Evolutionary conservation across 2,888 invertebrate genomes (phyloP).

Genomic region (Scaptomyza caliginosa): DNA sequence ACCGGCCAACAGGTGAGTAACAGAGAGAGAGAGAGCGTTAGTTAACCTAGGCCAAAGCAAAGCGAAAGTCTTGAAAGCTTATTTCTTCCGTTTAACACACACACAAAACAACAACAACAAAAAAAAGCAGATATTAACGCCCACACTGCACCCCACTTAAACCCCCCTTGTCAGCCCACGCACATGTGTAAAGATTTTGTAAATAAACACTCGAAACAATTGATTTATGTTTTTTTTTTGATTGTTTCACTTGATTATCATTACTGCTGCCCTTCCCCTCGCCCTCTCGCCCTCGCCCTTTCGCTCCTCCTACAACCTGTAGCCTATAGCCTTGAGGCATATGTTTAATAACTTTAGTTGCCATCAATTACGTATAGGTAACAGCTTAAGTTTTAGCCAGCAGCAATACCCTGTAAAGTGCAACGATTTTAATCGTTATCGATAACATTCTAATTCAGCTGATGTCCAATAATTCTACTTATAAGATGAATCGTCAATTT

Average conservation of each 20-base stretch:
- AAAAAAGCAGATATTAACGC: neutral
- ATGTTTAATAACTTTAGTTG: conserved; percentile 1
- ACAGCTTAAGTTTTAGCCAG: neutral
- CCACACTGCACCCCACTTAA: neutral
- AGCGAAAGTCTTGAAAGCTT: conserved; percentile 28
- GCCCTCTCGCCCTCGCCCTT: too few species aligned
- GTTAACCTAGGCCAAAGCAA: conserved; percentile 43
- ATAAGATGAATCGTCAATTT: conserved; percentile 29
- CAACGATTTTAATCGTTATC: neutral
- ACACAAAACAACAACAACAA: too few species aligned
- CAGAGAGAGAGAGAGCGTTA: neutral
- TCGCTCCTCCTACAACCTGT: neutral
- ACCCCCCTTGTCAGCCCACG: neutral
- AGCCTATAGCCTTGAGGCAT: neutral
- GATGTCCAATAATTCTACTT: too few species aligned
- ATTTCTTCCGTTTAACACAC: neutral
- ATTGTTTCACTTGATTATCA: neutral
- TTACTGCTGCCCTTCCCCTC: too few species aligned
- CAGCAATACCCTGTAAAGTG: neutral
- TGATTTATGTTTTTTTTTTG: neutral
- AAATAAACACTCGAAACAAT: conserved; percentile 5
- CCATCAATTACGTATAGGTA: neutral
- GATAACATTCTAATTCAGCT: too few species aligned
- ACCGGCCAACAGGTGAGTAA: conserved; percentile 57
- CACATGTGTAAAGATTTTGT: conserved; percentile 13